A percentile compares a stretch with the other conserved stretches of the same genome.
phyloP scores from a whole-genome alignment of 1,140 invertebrate genomes.

The Tribolium madens region DNA sequence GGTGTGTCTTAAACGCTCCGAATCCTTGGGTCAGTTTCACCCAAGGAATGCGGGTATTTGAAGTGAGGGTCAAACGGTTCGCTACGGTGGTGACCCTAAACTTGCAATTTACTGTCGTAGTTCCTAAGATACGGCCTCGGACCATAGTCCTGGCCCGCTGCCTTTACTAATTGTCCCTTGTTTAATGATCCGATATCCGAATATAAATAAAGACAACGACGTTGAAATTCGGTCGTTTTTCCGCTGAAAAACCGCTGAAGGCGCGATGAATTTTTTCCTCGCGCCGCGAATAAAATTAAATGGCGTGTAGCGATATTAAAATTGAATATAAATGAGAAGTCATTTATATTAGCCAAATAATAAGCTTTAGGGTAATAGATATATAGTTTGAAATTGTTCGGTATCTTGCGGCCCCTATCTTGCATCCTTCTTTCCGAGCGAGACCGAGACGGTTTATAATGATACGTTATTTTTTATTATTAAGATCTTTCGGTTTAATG shows the following conservation, averaged over 20 bases:
- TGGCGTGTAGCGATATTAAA: conserved; percentile 58
- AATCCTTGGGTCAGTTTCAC: conserved; percentile 11
- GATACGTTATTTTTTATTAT: conserved; percentile 61
- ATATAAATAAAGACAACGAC: conserved; percentile 21
- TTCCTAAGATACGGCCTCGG: conserved; percentile 48
- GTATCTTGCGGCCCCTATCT: conserved; percentile 45
- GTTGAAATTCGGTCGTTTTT: conserved; percentile 12
- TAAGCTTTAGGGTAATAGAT: conserved; percentile 60
- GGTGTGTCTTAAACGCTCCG: background rate
- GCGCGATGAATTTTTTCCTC: conserved; percentile 3
- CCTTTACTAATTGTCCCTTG: conserved; percentile 49
- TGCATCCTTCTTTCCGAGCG: conserved; percentile 38
- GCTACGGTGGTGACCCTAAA: conserved; percentile 43
- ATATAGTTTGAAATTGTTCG: conserved; percentile 55
- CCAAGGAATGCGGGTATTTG: conserved; percentile 43
- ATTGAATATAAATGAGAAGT: conserved; percentile 56
- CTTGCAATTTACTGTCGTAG: conserved; percentile 48
- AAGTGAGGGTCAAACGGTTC: conserved; percentile 45
- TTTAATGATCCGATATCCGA: conserved; percentile 51
- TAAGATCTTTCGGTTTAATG: conserved; percentile 58
- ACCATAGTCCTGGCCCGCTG: conserved; percentile 40
- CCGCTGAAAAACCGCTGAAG: background rate
- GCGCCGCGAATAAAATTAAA: conserved; percentile 51
- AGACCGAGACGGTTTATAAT: conserved; percentile 54
- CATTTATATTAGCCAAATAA: conserved; percentile 58